A percentile compares a stretch with the other conserved stretches of the same genome.
Conservation (phyloP, 1,140 invertebrate species). For the Cylas formicarius region DNA sequence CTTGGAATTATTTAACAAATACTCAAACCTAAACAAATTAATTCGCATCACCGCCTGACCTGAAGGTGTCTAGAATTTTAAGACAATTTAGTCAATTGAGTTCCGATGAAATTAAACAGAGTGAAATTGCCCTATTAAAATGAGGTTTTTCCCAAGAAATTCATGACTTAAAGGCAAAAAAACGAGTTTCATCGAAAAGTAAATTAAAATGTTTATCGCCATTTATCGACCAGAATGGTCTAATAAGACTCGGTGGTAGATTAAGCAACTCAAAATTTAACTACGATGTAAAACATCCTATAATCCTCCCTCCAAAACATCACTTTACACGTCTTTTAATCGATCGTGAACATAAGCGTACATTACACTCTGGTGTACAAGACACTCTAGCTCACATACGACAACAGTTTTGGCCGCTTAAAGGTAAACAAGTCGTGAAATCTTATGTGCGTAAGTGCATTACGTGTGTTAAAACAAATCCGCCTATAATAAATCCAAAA, state of each 20-base stretch:
- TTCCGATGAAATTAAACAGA: neutral
- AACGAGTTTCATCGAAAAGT: conserved; percentile 7
- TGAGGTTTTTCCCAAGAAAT: conserved; percentile 9
- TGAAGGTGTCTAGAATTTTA: neutral
- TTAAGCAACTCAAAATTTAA: conserved; percentile 27
- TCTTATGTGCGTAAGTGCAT: conserved; percentile 24
- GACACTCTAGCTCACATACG: conserved; percentile 1
- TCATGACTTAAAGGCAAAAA: neutral
- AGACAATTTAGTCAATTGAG: neutral
- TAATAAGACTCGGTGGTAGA: conserved; percentile 42
- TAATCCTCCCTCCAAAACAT: conserved; percentile 27
- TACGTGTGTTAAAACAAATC: conserved; percentile 17
- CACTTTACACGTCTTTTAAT: conserved; percentile 23
- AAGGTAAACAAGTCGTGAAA: conserved; percentile 22
- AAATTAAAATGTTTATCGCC: conserved; percentile 30
- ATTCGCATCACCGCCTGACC: conserved; percentile 6
- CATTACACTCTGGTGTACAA: conserved; percentile 18
- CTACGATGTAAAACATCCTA: conserved; percentile 28
- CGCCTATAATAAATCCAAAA: conserved; percentile 19
- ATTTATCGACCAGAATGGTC: conserved; percentile 37
- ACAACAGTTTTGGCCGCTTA: conserved; percentile 24
- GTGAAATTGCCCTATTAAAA: conserved; percentile 3
- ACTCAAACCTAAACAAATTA: neutral
- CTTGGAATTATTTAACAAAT: conserved; percentile 7
- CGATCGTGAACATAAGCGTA: conserved; percentile 17